Evolutionary conservation across 2,113 vertebrate genomes (phyloP), one percentile per base, ranked within the genome.

Genomic region (Marmota monax): DNA sequence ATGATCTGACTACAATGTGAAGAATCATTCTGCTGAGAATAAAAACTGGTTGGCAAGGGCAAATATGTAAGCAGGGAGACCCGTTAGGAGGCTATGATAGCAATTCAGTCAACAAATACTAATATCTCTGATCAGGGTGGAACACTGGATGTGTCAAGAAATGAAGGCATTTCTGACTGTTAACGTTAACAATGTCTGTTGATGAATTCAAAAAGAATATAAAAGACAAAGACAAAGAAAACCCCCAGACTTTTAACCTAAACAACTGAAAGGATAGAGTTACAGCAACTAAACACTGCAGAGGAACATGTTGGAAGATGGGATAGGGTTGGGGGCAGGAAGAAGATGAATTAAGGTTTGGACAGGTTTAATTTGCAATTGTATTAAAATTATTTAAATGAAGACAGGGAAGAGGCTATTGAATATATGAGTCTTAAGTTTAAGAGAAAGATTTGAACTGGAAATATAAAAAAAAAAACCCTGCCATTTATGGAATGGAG

Each of bases 11-110:
- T 74, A 72, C 11, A 85, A 69, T 80, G 69, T 72, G 89, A 96
- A 95, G 34, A 94, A 83, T 73, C 42, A 92, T 32, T 96, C 63
- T 92, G 37, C 13, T 95, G 32, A 94, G 32, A 92, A 73, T 56
- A 84, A 92, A 87, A 90, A 39, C 22, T 73, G 37, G 39, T 63
- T 7, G 69, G 34, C 4, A 20, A 42, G 23, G 27, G 7, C 22
- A 84, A 83, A 45, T 89, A 88, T n/a, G 45, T 63, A 90, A 82
- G 51, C 10, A 95, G 17, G 51, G 25, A 88, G 45, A 67, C 14
- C 4, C 73, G 37, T 82, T 74, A 87, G 11, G 16, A 67, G 48
- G 11, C 2, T 9, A 88, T 14, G 84, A 9, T 1, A 94, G 32
- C 67, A 95, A 94, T 65, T 72, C 20, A 76, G 53, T n/a, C 7